Evolutionary conservation across 2,113 vertebrate genomes (phyloP).

Genomic region (Caracal caracal): DNA sequence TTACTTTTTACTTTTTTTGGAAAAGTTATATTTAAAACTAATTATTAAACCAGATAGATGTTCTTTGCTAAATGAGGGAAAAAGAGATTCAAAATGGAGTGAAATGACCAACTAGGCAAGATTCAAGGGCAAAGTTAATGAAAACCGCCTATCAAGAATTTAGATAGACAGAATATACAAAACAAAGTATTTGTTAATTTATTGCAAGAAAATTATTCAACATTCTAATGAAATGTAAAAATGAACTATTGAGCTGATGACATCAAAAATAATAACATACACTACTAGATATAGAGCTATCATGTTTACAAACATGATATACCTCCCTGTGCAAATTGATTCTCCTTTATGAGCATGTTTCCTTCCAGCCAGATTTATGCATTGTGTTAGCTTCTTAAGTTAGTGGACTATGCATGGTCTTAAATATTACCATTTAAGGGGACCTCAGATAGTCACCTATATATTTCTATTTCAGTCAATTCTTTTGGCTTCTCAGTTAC

Average conservation of each 20-base stretch:
- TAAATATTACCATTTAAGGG: not conserved
- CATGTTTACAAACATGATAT: not conserved
- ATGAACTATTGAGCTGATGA: not conserved
- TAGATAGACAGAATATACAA: not conserved
- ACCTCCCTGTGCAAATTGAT: not conserved
- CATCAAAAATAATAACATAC: not conserved
- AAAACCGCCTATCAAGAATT: not conserved
- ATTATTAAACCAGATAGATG: not conserved
- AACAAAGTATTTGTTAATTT: not conserved
- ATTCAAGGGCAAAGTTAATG: not conserved
- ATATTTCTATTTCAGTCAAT: not conserved
- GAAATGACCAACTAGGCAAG: not conserved
- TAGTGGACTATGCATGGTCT: not conserved
- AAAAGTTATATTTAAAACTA: not conserved
- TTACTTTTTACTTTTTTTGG: not conserved
- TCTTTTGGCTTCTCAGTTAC: not conserved
- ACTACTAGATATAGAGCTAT: not conserved
- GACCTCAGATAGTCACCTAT: not conserved
- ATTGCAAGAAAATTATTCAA: not conserved
- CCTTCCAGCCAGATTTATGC: not conserved
- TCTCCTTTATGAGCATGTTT: not conserved
- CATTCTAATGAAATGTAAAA: conserved; percentile 19
- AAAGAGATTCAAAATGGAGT: not conserved
- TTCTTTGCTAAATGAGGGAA: not conserved
- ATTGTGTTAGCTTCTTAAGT: not conserved